Base-by-base conservation (phyloP, 1,140 invertebrate species). In the Marisa cornuarietis region DNA sequence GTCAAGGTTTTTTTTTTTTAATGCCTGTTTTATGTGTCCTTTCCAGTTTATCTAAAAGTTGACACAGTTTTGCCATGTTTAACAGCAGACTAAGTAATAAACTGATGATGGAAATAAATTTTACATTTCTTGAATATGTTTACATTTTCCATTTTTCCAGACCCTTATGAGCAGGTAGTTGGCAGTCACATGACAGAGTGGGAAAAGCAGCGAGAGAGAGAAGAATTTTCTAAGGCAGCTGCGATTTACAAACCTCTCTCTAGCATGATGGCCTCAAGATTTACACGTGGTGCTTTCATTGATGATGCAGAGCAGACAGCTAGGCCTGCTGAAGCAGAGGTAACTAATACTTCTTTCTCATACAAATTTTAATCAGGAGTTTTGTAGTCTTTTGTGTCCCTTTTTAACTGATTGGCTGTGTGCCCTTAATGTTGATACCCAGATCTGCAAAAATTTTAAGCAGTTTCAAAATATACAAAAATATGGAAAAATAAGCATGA, bases 141-240 rank as follows among this genome's bases (percentile, higher is more conserved):
- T 63, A 20, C 20, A 69, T 52, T 66, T 42, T 20, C 73, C 66
- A 72, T 77, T 74, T 78, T 66, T 76, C 31, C 73, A 90, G 88
- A 90, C 81, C 83, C 86, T 22, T 87, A 87, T 79, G 76, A 80
- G 22, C 63, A 78, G 13, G 81, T 86, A 9, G 79, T 61, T 11
- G 76, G 71, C 20, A 58, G 71, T 72, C 76, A 81, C 49, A 93
- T 98, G 92, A 95, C 94, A 5, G 94, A 96, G 82, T 96, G 95
- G 94, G 96, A 98, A 86, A 93, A 93, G 82, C 93, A 96, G 82
- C 93, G 94, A 83, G 97, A 98, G 86, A 91, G 92, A 80, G 91
- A 92, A 58, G 96, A 98, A 88, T 98, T 98, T 88, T 93, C 95
- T 75, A 94, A 95, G 87, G 95, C 96, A 0, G 92, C 93, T 0